phyloP scores from a whole-genome alignment of 2,113 vertebrate species.

The Thymallus thymallus region DNA sequence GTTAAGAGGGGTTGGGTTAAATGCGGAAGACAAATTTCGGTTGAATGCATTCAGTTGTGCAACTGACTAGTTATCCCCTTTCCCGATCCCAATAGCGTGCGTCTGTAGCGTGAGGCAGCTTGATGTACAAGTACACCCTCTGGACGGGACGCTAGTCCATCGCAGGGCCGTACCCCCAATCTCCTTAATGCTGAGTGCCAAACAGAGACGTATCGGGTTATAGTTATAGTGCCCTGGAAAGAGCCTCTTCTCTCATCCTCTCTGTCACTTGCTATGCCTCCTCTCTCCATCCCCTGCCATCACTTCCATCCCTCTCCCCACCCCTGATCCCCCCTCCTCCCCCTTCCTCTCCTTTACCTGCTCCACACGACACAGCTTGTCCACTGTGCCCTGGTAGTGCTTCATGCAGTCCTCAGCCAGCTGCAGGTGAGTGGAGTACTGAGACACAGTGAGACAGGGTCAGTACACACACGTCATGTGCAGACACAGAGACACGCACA shows the following conservation, averaged over 20 bases:
- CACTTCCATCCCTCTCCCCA: neutral
- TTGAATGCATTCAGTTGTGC: too few species aligned
- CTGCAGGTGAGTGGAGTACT: constrained; percentile 98
- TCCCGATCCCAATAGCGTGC: too few species aligned
- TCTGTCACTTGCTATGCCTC: neutral
- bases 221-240: too few species aligned
- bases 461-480: neutral
- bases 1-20: too few species aligned
- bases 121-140: too few species aligned
- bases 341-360: constrained; percentile 76
- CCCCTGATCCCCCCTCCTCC: neutral
- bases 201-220: too few species aligned
- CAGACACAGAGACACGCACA: neutral
- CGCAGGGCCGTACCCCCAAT: too few species aligned
- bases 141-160: too few species aligned
- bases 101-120: too few species aligned
- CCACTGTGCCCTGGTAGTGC: constrained; percentile 96
- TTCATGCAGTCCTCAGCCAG: constrained; percentile 99
- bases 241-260: neutral
- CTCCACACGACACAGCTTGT: constrained; percentile 96
- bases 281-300: neutral
- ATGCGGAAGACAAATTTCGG: too few species aligned
- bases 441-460: constrained; percentile 20
- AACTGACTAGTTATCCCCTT: too few species aligned
- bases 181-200: too few species aligned